These are phyloP conservation scores for Syncerus caffer DNA, from an alignment of 2,797 vertebrate species.

Conservation along the genomic window DNA sequence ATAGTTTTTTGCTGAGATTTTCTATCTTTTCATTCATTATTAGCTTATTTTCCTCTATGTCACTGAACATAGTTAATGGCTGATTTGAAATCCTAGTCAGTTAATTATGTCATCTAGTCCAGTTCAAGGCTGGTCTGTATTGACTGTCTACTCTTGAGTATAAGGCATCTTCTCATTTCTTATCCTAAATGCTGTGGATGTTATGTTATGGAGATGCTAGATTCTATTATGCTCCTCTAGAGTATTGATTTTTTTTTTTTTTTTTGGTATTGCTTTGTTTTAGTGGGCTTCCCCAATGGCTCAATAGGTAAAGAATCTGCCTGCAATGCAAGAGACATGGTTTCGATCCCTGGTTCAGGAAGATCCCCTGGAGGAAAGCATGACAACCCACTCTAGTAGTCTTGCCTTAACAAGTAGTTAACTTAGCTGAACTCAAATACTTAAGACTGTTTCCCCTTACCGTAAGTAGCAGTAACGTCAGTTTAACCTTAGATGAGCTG, in stretches of 20 bases:
- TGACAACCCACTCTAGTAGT: not conserved
- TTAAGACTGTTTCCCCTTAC: not conserved
- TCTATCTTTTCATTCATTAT: conserved; percentile 14
- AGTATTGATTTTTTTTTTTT: not conserved
- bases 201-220: not conserved
- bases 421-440: not conserved
- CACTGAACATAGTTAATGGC: not conserved
- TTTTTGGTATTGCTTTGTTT: not conserved
- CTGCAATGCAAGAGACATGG: not conserved
- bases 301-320: not conserved
- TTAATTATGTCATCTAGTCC: not conserved
- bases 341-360: not conserved
- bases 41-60: not conserved
- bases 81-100: not conserved
- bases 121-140: not conserved
- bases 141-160: not conserved
- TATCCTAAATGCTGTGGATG: not conserved
- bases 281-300: not conserved
- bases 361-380: not conserved
- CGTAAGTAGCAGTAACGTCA: not conserved
- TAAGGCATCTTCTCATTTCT: not conserved
- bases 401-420: not conserved
- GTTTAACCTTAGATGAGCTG: not conserved
- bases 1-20: not conserved
- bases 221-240: not conserved